Evolutionary conservation across 2,113 vertebrate genomes (phyloP), one percentile per base, ranked within the genome.

Genomic region (Rhizomys pruinosus): DNA sequence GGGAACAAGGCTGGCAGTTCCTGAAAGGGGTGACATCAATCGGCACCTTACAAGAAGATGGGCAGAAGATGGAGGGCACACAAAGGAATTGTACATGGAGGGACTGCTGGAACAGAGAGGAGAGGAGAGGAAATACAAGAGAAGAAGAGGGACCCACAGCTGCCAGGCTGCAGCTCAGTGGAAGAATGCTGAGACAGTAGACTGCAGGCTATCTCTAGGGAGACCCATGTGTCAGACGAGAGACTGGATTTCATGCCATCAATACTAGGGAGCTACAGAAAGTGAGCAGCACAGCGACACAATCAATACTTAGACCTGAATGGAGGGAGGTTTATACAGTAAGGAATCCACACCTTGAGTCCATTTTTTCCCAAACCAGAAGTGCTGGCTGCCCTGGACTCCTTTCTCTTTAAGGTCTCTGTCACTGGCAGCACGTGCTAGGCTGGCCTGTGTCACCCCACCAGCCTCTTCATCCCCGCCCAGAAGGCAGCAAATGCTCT

Each of bases 341-440:
- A 84, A 85, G 76, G n/a, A 77, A 52, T 44, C 80, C 76, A 25
- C 34, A 29, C 68, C 64, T 66, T 16, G 4, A 71, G 39, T 32
- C 76, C 12, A n/a, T 57, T 73, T 37, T 52, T 85, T 85, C 69
- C 34, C 59, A 73, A 44, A 11, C n/a, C 4, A 0, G 68, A 80
- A 2, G 5, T n/a, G 17, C 34, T 17, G 3, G 2, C 82, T 34
- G 7, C 80, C 73, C 25, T 0, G n/a, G 76, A 29, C 39, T 63
- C 72, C 47, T 57, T 81, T 57, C 61, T 90, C 72, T 82, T 68
- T 47, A 68, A 66, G 42, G 57, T 78, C 87, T 90, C 73, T 89
- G 39, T 47, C 68, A 34, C 73, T 17, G 63, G 23, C 23, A 59
- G 68, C 52, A 37, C 0, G 1, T 32, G 44, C 59, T 22, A 16